phyloP scores from a whole-genome alignment of 2,113 vertebrate genomes.

The Capreolus pygargus region DNA sequence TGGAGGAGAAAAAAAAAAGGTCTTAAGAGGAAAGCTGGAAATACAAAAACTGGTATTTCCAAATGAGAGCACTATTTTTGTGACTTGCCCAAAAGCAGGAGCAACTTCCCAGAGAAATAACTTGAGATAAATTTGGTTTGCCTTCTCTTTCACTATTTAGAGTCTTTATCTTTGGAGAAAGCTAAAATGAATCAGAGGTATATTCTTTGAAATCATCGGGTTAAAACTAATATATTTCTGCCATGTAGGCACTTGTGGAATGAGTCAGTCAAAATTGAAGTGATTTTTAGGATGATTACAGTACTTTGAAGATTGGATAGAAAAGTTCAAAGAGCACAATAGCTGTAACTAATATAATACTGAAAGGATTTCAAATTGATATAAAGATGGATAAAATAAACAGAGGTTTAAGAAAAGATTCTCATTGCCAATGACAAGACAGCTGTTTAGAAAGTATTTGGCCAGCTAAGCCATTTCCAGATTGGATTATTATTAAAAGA shows the following conservation, averaged over 20 bases:
- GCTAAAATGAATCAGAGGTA: not conserved
- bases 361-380: not conserved
- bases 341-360: not conserved
- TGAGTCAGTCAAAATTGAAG: not conserved
- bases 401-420: not conserved
- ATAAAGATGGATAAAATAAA: not conserved
- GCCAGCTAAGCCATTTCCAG: constrained; percentile 12
- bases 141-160: not conserved
- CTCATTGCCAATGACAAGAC: not conserved
- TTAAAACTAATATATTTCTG: not conserved
- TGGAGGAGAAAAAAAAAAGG: not conserved
- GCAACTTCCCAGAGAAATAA: not conserved
- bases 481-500: not conserved
- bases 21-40: not conserved
- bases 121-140: not conserved
- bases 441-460: constrained; percentile 19
- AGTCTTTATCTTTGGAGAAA: not conserved
- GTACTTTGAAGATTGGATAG: not conserved
- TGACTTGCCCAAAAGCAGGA: not conserved
- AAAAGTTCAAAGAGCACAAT: not conserved
- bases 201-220: not conserved
- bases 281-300: not conserved
- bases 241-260: not conserved
- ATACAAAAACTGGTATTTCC: not conserved
- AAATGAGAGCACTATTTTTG: not conserved